A percentile compares a stretch with the other conserved stretches of the same genome.
phyloP scores from a whole-genome alignment of 2,797 vertebrate genomes.

The Alectoris magna region DNA sequence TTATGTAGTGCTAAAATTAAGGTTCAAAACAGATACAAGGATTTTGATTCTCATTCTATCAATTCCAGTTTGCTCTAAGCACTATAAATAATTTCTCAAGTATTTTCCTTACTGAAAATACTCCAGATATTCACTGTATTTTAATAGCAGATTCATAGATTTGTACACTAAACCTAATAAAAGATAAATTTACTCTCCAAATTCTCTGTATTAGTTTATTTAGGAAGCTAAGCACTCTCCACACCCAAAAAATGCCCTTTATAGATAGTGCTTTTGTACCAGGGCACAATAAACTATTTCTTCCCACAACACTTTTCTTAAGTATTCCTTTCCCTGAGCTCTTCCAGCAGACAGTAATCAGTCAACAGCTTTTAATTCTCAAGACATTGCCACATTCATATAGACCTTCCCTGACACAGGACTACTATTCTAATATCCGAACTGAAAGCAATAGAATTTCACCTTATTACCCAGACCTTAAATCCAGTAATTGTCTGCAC shows the following conservation, averaged over 20 bases:
- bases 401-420: background rate
- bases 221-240: background rate
- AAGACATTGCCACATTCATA: background rate
- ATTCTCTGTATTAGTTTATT: background rate
- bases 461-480: background rate
- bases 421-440: background rate
- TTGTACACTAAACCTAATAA: background rate
- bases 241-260: background rate
- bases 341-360: background rate
- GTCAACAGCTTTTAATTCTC: background rate
- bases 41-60: background rate
- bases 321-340: background rate
- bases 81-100: background rate
- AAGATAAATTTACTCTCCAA: background rate
- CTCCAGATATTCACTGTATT: background rate
- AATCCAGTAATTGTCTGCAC: background rate
- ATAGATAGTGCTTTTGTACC: background rate
- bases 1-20: background rate
- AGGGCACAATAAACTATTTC: background rate
- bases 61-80: background rate
- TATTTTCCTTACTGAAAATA: background rate
- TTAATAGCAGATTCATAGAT: background rate
- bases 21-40: fast-evolving
- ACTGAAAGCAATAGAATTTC: background rate
- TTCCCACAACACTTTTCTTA: background rate